These are phyloP conservation scores for Crocallis elinguaria DNA, from an alignment of 2,888 invertebrate species.

Conservation along the genomic window DNA sequence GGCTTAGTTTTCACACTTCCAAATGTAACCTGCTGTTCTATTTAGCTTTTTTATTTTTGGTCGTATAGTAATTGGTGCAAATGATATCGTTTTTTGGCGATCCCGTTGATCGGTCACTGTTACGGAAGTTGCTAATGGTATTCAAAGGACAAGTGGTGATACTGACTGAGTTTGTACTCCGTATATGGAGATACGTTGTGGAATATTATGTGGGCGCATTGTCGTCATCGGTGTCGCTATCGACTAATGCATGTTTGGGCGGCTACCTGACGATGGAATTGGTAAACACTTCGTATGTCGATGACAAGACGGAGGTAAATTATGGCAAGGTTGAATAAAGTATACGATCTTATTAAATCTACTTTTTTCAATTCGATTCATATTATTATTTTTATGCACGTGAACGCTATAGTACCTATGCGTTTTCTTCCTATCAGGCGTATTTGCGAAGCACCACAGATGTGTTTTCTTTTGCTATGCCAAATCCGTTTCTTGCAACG, in stretches of 20 bases:
- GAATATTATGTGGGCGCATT: slow-evolving; percentile 62
- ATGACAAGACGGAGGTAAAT: slow-evolving; percentile 17
- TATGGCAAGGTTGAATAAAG: background rate
- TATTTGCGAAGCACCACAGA: no score
- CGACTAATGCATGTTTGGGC: slow-evolving; percentile 48
- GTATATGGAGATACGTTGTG: slow-evolving; percentile 56
- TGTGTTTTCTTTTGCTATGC: no score
- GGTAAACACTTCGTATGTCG: slow-evolving; percentile 26
- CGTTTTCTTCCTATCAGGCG: no score
- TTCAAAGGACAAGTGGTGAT: slow-evolving; percentile 58
- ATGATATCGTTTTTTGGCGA: slow-evolving; percentile 49
- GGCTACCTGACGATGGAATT: slow-evolving; percentile 37
- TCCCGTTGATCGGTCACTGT: slow-evolving; percentile 63
- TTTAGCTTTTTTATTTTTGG: slow-evolving; percentile 16
- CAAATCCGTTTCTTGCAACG: no score
- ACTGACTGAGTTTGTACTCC: slow-evolving; percentile 49
- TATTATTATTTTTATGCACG: no score
- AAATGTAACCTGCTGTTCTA: slow-evolving; percentile 4
- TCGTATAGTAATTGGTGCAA: slow-evolving; percentile 38
- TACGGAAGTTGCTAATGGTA: slow-evolving; percentile 67
- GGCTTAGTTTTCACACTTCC: slow-evolving; percentile 20
- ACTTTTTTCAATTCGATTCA: no score
- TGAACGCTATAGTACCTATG: no score
- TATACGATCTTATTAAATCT: no score
- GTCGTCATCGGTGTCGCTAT: slow-evolving; percentile 56